A percentile compares a stretch with the other conserved stretches of the same genome.
Evolutionary conservation across 2,113 vertebrate species (phyloP).

Genomic region (Typhlomys cinereus): DNA sequence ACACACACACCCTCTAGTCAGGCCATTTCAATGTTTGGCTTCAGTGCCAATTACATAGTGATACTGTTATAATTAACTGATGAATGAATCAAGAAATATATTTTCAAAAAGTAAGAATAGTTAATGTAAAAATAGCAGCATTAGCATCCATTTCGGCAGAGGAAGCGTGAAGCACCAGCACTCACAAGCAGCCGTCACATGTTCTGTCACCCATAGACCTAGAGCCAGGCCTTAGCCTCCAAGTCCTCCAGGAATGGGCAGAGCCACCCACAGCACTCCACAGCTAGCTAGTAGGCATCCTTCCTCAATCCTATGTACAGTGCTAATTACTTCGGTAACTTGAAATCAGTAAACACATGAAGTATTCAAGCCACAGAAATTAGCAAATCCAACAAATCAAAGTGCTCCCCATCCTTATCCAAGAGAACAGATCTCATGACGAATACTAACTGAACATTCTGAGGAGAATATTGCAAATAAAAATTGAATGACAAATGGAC

Average conservation of each 20-base stretch:
- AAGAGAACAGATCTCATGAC: neutral
- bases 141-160: neutral
- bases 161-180: neutral
- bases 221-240: neutral
- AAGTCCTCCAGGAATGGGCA: no score
- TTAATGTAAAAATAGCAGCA: neutral
- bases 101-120: neutral
- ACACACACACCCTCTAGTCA: neutral
- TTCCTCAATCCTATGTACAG: neutral
- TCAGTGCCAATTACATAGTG: neutral
- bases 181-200: neutral
- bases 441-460: neutral
- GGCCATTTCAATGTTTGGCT: neutral
- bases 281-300: rapidly evolving
- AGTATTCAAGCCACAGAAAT: neutral
- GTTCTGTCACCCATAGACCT: neutral
- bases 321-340: neutral
- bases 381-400: neutral
- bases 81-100: constrained; percentile 1
- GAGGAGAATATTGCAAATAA: neutral
- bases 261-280: no score
- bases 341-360: neutral
- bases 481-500: neutral
- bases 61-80: neutral
- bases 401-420: neutral